A percentile compares a stretch with the other conserved stretches of the same genome.
phyloP scores from a whole-genome alignment of 1,140 invertebrate genomes.

The Leptonema lineaticorne region DNA sequence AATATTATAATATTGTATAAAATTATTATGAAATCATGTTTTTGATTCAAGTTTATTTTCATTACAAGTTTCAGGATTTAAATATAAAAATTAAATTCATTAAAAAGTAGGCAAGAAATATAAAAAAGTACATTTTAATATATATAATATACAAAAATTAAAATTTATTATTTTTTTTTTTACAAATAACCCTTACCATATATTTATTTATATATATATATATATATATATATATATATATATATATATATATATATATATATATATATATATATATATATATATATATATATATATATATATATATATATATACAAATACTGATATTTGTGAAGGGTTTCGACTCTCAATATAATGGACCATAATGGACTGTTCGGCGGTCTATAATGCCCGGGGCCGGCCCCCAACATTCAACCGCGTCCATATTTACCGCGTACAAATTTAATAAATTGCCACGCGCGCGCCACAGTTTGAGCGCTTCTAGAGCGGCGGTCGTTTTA shows the following conservation, averaged over 20 bases:
- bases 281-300: neutral
- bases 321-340: neutral
- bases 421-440: conserved; percentile 7
- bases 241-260: neutral
- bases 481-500: conserved; percentile 1
- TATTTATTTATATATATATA: neutral
- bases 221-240: neutral
- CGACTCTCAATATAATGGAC: conserved; percentile 24
- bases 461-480: neutral
- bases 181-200: too few relatives aligned
- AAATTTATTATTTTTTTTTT: too few relatives aligned
- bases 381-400: neutral
- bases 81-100: too few relatives aligned
- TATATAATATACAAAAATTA: too few relatives aligned
- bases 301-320: neutral
- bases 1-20: too few relatives aligned
- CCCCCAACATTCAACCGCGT: neutral
- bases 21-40: too few relatives aligned
- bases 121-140: too few relatives aligned
- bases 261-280: neutral
- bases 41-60: too few relatives aligned
- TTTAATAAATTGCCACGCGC: conserved; percentile 15
- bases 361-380: conserved; percentile 21
- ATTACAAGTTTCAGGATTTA: too few relatives aligned
- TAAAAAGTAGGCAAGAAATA: too few relatives aligned